Evolutionary conservation across 2,113 vertebrate species (phyloP).

Genomic region (Chelonoidis abingdonii): DNA sequence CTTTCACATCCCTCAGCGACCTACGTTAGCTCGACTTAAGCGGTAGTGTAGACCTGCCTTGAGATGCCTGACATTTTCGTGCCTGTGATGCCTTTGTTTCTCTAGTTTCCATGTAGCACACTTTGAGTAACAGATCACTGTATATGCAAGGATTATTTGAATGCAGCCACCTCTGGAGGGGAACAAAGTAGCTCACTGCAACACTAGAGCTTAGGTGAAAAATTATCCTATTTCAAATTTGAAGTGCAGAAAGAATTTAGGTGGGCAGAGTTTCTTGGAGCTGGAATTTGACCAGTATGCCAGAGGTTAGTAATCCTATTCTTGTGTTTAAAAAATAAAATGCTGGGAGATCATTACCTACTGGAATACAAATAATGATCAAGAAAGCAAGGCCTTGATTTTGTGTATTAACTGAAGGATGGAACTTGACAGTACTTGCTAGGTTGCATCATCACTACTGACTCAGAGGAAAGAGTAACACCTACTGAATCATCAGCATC

Average conservation of each 20-base stretch:
- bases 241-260: background rate
- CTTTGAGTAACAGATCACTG: background rate
- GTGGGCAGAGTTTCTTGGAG: background rate
- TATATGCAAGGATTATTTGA: background rate
- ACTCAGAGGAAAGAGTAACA: too few species aligned
- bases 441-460: background rate
- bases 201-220: background rate
- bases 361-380: background rate
- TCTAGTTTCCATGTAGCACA: background rate
- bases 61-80: too few species aligned
- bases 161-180: background rate
- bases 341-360: background rate
- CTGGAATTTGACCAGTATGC: background rate
- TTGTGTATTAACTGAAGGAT: background rate
- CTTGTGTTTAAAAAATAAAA: background rate
- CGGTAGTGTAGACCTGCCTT: too few species aligned
- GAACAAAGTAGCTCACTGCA: background rate
- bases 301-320: background rate
- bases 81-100: too few species aligned
- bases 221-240: background rate
- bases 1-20: too few species aligned
- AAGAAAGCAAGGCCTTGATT: background rate
- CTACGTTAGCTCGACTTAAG: too few species aligned
- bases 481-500: too few species aligned
- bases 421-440: background rate